Conservation (phyloP, 2,888 invertebrate genomes). For the Autographa pulchrina region DNA sequence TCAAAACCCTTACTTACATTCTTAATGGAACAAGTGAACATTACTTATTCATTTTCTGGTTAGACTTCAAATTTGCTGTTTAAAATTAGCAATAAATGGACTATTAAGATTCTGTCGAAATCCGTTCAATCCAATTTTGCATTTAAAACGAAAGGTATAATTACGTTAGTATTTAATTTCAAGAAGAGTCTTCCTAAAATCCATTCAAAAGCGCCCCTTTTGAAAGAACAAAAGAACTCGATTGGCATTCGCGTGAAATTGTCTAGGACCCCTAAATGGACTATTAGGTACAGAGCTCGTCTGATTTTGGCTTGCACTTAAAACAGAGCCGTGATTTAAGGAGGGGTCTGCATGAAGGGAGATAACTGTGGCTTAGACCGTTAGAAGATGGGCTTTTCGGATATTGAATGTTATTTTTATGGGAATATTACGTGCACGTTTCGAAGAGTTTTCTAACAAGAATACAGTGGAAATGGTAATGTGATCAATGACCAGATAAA, state of each 20-base stretch:
- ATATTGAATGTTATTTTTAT: slow-evolving; percentile 1
- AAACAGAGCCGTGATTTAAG: slow-evolving; percentile 68
- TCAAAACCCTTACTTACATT: slow-evolving; percentile 5
- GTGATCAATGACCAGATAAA: not conserved
- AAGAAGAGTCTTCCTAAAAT: slow-evolving; percentile 37
- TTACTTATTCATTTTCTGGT: not conserved
- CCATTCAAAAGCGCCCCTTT: slow-evolving; percentile 49
- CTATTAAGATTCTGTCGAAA: not conserved
- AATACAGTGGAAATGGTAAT: not conserved
- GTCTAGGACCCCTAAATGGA: slow-evolving; percentile 73
- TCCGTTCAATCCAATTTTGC: not conserved
- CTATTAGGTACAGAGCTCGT: slow-evolving; percentile 74
- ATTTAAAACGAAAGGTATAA: not conserved
- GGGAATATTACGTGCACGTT: not conserved
- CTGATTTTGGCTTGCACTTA: slow-evolving; percentile 62
- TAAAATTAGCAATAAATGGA: not conserved
- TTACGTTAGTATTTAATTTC: slow-evolving; percentile 28
- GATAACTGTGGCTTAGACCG: slow-evolving; percentile 56
- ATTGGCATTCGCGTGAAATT: slow-evolving; percentile 72
- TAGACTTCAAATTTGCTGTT: not conserved
- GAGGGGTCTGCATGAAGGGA: slow-evolving; percentile 55
- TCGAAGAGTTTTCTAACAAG: not conserved
- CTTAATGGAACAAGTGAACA: slow-evolving; percentile 1
- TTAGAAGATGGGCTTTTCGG: slow-evolving; percentile 31
- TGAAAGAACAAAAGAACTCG: slow-evolving; percentile 68